Conservation (phyloP, 2,797 vertebrate genomes). For the Myiothlypis coronata region DNA sequence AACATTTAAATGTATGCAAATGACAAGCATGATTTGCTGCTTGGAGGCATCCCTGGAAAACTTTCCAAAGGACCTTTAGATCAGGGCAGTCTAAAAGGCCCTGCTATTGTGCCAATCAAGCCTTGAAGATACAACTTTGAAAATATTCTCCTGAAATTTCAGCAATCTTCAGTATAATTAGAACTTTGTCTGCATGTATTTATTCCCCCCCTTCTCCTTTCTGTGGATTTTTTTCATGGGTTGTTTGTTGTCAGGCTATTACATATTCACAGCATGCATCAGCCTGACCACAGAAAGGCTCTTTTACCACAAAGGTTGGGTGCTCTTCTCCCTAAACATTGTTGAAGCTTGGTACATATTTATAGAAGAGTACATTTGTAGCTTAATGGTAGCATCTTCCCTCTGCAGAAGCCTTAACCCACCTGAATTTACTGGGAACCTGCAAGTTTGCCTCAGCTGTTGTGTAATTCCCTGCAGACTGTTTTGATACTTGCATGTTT, state of each 20-base stretch:
- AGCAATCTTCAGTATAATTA: not conserved
- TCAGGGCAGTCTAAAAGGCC: not conserved
- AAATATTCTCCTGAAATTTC: not conserved
- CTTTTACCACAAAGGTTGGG: not conserved
- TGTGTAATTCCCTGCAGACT: not conserved
- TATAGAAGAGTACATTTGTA: not conserved
- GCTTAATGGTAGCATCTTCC: not conserved
- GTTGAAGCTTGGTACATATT: not conserved
- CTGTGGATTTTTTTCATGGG: not conserved
- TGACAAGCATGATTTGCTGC: not conserved
- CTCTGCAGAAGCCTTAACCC: not conserved
- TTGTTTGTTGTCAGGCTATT: not conserved
- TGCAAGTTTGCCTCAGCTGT: not conserved
- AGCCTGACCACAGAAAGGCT: not conserved
- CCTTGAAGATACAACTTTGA: not conserved
- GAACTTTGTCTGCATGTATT: not conserved
- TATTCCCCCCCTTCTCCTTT: not conserved
- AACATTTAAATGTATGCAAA: not conserved
- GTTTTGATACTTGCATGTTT: not conserved
- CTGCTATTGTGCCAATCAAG: not conserved
- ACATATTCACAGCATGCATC: not conserved
- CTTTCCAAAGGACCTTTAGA: not conserved
- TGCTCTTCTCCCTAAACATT: not conserved
- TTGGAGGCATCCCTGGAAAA: not conserved
- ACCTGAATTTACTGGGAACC: not conserved